A percentile compares a stretch with the other conserved stretches of the same genome.
Evolutionary conservation across 2,888 invertebrate species (phyloP).

Genomic region (Eristalinus sepulchralis): DNA sequence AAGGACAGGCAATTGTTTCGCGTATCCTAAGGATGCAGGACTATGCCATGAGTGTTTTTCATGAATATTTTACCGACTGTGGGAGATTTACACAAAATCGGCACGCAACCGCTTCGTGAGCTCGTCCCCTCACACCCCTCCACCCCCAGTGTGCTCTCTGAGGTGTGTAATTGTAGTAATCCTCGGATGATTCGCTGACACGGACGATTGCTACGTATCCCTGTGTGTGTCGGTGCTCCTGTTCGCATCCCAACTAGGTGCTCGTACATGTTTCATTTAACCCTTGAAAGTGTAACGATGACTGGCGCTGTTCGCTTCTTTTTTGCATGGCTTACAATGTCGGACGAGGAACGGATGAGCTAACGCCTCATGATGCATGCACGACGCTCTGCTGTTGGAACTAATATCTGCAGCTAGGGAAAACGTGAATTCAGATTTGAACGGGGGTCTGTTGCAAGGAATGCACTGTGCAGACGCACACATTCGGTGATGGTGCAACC

Average conservation of each 20-base stretch:
- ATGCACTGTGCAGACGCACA: not conserved
- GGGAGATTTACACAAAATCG: slow-evolving; percentile 57
- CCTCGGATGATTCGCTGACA: slow-evolving; percentile 6
- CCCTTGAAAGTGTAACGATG: slow-evolving; percentile 52
- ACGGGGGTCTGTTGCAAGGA: not conserved
- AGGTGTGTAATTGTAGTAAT: slow-evolving; percentile 42
- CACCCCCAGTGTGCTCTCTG: not conserved
- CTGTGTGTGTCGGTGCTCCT: not conserved
- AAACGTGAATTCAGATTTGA: not conserved
- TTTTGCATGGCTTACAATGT: not conserved
- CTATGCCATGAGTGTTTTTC: slow-evolving; percentile 32
- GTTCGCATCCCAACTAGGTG: not conserved
- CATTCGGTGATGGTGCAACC: not conserved
- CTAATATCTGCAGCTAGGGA: slow-evolving; percentile 32
- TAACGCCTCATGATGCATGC: slow-evolving; percentile 56
- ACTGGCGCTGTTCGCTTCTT: slow-evolving; percentile 4
- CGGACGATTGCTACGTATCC: not conserved
- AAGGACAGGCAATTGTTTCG: slow-evolving; percentile 48
- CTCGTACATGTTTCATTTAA: slow-evolving; percentile 58
- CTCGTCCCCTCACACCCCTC: too few relatives aligned
- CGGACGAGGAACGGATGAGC: slow-evolving; percentile 44
- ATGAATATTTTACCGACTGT: slow-evolving; percentile 44
- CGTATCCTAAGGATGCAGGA: slow-evolving; percentile 25
- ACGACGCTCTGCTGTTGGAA: slow-evolving; percentile 16
- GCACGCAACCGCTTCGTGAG: slow-evolving; percentile 37